These are phyloP conservation scores for Xestoiulus laeticollis DNA, from an alignment of 2,888 invertebrate species.

Conservation along the genomic window DNA sequence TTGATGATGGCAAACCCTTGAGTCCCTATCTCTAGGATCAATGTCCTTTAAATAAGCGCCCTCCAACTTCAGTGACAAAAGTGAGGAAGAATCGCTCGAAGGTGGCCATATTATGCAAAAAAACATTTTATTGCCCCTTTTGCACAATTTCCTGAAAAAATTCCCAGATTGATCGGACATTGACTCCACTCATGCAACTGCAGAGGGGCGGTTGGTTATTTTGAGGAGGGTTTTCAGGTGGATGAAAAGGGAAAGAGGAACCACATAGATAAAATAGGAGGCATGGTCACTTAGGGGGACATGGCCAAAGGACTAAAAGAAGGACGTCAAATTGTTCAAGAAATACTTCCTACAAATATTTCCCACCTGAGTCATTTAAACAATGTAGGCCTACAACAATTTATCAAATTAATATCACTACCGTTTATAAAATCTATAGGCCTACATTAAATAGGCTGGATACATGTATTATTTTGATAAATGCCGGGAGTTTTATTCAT, in stretches of 20 bases:
- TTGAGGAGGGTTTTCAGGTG: not conserved
- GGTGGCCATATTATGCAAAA: constrained; percentile 16
- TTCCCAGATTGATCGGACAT: constrained; percentile 26
- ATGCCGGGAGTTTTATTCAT: no score
- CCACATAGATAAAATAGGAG: not conserved
- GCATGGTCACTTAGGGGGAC: not conserved
- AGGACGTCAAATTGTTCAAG: no score
- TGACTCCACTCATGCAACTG: constrained; percentile 2
- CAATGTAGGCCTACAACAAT: no score
- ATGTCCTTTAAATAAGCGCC: not conserved
- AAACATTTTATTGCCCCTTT: not conserved
- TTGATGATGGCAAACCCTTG: not conserved
- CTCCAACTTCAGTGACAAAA: not conserved
- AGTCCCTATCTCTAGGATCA: not conserved
- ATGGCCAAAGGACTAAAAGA: no score
- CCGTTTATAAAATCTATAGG: no score
- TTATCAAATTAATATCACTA: no score
- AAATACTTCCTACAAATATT: no score
- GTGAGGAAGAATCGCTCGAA: constrained; percentile 4
- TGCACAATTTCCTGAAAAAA: constrained; percentile 14
- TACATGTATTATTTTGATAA: no score
- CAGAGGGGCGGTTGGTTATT: not conserved
- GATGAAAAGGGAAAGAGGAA: not conserved
- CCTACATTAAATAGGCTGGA: no score
- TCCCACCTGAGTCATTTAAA: no score